Evolutionary conservation across 2,888 invertebrate species (phyloP), one percentile per base, ranked within the genome.

Genomic region (Heliconius charithonia): DNA sequence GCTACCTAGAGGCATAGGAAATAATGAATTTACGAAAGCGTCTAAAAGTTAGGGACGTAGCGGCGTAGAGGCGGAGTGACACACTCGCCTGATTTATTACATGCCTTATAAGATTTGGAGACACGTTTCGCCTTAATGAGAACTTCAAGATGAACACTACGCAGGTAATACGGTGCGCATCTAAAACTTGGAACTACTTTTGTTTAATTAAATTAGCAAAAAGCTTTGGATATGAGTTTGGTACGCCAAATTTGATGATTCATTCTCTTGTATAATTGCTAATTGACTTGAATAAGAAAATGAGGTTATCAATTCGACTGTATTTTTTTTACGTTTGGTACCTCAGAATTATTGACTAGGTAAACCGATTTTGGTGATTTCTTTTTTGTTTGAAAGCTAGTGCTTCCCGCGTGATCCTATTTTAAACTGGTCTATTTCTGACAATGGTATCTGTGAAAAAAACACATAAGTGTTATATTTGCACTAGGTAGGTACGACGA

Each of bases 21-120:
- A 78, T 81, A 82, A 82, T 83, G 83, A 89, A 87, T 89, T 89
- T 87, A 86, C 88, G 87, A 87, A 85, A 85, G 82, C 86, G 84
- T 79, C 84, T 82, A 84, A 85, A 87, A 88, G 85, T 87, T 87
- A 83, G 80, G 78, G 85, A 83, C 80, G 22, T 87, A 83, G 80
- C 79, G 85, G 82, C 80, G 22, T 22, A 51, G 51, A 19, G 51
- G 12, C 10, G 83, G 77, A 80, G 79, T 56, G 78, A 77, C 80
- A 81, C 59, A 78, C 67, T 69, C 59, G 45, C 63, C 81, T 80
- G 81, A 82, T 82, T 82, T 81, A 83, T 83, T 81, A 76, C 71
- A 80, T 65, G 80, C 81, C 79, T 77, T 75, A 75, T 72, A 72
- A 73, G 80, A 75, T 67, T 29, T 37, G 63, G 77, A 65, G 59